Evolutionary conservation across 1,140 invertebrate species (phyloP).

Genomic region (Drosophila seguyi): DNA sequence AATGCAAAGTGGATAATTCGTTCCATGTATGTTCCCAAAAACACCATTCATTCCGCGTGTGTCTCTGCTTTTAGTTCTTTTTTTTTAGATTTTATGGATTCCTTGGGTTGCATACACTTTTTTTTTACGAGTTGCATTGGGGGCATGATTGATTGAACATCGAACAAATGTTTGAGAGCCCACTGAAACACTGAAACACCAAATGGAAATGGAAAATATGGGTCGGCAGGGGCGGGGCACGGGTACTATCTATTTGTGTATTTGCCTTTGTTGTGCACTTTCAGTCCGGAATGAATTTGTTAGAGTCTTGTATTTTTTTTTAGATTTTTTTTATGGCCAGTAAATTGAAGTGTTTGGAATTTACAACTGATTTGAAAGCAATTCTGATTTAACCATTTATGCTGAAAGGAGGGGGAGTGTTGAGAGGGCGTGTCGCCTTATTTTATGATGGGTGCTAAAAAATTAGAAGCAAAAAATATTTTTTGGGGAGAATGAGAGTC

Average conservation of each 20-base stretch:
- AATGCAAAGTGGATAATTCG: slow-evolving; percentile 15
- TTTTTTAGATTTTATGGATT: slow-evolving; percentile 24
- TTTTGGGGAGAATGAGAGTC: not conserved
- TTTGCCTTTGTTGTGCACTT: slow-evolving; percentile 23
- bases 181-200: slow-evolving; percentile 12
- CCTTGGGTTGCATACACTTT: slow-evolving; percentile 6
- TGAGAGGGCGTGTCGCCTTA: slow-evolving; percentile 3
- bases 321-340: slow-evolving; percentile 38
- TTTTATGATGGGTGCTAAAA: slow-evolving; percentile 2
- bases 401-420: too few species aligned
- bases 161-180: slow-evolving; percentile 27
- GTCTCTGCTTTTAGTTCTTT: slow-evolving; percentile 4
- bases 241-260: slow-evolving; percentile 35
- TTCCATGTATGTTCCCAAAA: not conserved
- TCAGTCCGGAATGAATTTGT: slow-evolving; percentile 7
- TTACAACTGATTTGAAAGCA: slow-evolving; percentile 27
- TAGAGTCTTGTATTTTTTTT: not conserved
- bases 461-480: not conserved
- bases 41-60: slow-evolving; percentile 3
- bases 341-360: slow-evolving; percentile 53
- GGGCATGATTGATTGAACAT: slow-evolving; percentile 55
- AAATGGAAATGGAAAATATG: slow-evolving; percentile 36
- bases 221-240: slow-evolving; percentile 1
- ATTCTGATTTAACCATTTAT: slow-evolving; percentile 17
- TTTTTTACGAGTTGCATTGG: slow-evolving; percentile 53